Base-by-base conservation (phyloP, 2,797 vertebrate species). In the Capromys pilorides region DNA sequence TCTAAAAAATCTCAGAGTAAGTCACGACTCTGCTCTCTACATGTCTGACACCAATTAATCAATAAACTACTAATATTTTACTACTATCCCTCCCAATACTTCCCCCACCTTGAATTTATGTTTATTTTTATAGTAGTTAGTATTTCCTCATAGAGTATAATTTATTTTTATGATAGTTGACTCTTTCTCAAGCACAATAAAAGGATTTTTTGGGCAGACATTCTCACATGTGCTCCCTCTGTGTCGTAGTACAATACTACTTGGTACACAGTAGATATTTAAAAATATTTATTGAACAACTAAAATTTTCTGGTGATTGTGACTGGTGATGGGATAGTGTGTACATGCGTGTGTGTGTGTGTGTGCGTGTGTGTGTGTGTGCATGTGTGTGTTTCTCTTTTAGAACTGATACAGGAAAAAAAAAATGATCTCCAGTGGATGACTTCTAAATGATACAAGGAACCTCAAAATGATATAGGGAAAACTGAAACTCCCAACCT, bases 281-380 rank as follows among this genome's bases (percentile, higher is more conserved):
- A 82, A 90, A n/a, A 0, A 26, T 51, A 90, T 79, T 91, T 93
- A 82, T 45, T 84, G 28, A 93, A 91, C 88, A 41, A 85, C 22
- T 57, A 78, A 87, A 80, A 81, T 64, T 59, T 71, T 19, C 13
- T 69, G 24, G 9, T 73, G 22, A 51, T 12, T 87, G 14, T 41
- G 14, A 57, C 6, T 49, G 5, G n/a, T n/a, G 62, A 5, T 77
- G 41, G n/a, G 19, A 12, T 39, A 71, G 11, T n/a, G 14, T 18
- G 6, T 21, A 2, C 3, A 19, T 62, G 22, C 41, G 9, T 59
- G 78, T 54, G 13, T 49, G 5, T 77, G 33, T 39, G 67, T 10
- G 12, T 59, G 4, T 67, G 11, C 45, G 26, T 21, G 9, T 24
- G 6, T 2, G 26, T 66, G 14, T 45, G 7, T 45, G 62, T 54